A percentile compares a stretch with the other conserved stretches of the same genome.
Evolutionary conservation across 2,113 vertebrate genomes (phyloP).

Genomic region (Myrmophylax atrothorax): DNA sequence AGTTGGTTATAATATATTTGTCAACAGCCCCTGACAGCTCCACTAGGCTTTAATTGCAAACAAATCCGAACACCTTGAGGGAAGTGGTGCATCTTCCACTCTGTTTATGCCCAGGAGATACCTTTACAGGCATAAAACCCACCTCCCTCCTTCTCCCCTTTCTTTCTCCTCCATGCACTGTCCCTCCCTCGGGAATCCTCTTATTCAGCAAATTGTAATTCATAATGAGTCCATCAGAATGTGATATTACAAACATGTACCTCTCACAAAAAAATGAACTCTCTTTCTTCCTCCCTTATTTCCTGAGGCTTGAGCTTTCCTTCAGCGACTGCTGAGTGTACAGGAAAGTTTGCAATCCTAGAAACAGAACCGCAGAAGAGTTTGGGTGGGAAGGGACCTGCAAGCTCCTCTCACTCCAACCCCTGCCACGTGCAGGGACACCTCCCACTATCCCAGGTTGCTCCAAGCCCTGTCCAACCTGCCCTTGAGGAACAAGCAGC

Average conservation of each 20-base stretch:
- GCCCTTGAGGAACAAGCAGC: neutral
- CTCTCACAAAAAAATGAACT: neutral
- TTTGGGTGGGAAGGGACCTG: neutral
- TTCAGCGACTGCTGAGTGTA: accelerated
- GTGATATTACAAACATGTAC: neutral
- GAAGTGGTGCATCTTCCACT: neutral
- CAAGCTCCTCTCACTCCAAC: neutral
- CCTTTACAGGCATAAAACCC: neutral
- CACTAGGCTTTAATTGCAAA: slow-evolving; percentile 26
- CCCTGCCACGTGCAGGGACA: neutral
- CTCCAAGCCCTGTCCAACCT: neutral
- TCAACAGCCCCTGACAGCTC: slow-evolving; percentile 51
- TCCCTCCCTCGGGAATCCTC: neutral
- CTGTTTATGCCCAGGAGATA: neutral
- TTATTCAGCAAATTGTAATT: neutral
- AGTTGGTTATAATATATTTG: slow-evolving; percentile 46
- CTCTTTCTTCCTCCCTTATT: neutral
- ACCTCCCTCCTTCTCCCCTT: neutral
- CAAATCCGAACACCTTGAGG: slow-evolving; percentile 1
- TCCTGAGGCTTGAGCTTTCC: accelerated
- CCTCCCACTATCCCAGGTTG: neutral
- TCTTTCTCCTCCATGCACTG: too few relatives aligned
- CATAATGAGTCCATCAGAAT: neutral
- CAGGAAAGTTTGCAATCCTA: neutral
- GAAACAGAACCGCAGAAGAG: neutral